Conservation (phyloP, 2,113 vertebrate species). For the Sinocyclocheilus rhinocerous region DNA sequence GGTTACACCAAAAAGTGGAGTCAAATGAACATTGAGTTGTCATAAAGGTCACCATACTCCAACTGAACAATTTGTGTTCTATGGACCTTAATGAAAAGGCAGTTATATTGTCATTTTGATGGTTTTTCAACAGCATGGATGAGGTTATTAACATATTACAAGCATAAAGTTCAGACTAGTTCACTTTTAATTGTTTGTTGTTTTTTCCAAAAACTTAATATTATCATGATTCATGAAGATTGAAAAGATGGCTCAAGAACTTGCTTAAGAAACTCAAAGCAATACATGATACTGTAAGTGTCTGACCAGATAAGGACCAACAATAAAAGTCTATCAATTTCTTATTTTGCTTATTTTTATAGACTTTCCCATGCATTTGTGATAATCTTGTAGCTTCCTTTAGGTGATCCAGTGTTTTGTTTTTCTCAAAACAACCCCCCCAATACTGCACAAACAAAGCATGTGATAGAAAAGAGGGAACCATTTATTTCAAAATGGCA, state of each 20-base stretch:
- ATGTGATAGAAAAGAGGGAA: constrained; percentile 10
- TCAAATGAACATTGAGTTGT: neutral
- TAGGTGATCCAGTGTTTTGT: neutral
- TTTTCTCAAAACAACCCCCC: neutral
- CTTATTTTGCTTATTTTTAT: neutral
- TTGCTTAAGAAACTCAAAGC: no score
- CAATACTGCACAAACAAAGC: neutral
- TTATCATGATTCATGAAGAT: neutral
- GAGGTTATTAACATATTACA: neutral
- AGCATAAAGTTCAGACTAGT: neutral
- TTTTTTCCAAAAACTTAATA: no score
- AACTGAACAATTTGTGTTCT: neutral
- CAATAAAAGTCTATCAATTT: neutral
- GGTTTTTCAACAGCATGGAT: neutral
- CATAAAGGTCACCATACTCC: neutral
- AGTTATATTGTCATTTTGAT: neutral
- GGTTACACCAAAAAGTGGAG: neutral
- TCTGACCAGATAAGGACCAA: neutral
- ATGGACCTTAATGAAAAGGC: neutral
- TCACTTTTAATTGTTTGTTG: neutral
- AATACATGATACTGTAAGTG: neutral
- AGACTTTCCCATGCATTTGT: neutral
- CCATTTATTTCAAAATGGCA: constrained; percentile 53
- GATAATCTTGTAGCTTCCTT: no score
- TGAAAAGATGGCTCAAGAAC: neutral